These are phyloP conservation scores for Campoplex capitator DNA, from an alignment of 2,888 invertebrate species.

Conservation along the genomic window DNA sequence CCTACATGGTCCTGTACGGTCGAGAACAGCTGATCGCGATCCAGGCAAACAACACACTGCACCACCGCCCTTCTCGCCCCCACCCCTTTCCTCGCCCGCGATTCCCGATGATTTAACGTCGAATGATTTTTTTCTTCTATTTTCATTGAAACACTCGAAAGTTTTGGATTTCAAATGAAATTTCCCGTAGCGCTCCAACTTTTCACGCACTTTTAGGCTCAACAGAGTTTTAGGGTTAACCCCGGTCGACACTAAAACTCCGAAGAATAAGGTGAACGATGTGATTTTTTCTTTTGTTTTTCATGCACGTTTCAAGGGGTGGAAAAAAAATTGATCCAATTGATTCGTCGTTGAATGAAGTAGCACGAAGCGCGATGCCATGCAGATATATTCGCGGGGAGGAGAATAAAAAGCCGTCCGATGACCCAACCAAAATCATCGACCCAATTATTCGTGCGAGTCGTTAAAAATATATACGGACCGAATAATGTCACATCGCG, in stretches of 20 bases:
- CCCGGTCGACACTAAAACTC: no score
- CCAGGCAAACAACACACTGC: conserved; percentile 40
- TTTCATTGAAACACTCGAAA: not conserved
- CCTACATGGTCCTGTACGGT: conserved; percentile 50
- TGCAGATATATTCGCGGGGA: not conserved
- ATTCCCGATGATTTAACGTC: not conserved
- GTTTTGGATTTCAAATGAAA: not conserved
- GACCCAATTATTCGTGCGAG: conserved; percentile 12
- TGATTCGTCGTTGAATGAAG: no score
- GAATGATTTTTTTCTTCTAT: not conserved
- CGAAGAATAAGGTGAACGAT: no score
- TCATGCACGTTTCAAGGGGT: not conserved
- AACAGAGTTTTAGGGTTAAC: no score
- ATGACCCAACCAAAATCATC: conserved; percentile 15
- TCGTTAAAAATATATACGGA: no score
- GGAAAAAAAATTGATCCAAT: not conserved
- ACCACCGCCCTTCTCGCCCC: conserved; percentile 33
- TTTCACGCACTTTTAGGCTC: not conserved
- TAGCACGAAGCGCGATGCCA: not conserved
- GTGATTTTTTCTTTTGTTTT: not conserved
- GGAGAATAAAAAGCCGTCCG: no score
- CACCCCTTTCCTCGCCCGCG: not conserved
- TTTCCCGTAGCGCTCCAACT: not conserved
- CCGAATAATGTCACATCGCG: not conserved
- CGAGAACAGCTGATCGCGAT: conserved; percentile 64